Evolutionary conservation across 2,797 vertebrate genomes (phyloP).

Genomic region (Etheostoma nigrum): DNA sequence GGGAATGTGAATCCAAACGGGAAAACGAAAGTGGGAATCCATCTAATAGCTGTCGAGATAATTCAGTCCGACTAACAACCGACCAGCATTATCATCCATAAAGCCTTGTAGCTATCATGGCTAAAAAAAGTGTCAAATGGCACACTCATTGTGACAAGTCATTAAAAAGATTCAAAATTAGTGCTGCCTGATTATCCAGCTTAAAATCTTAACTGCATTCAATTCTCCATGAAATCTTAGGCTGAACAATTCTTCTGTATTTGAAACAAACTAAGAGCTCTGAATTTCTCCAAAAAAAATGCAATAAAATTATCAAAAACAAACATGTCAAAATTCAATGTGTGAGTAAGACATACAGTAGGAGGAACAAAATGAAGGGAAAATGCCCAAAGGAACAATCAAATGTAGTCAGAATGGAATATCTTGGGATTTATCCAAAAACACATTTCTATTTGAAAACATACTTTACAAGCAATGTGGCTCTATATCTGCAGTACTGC

Average conservation of each 20-base stretch:
- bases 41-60: too few species aligned
- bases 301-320: background rate
- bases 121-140: too few species aligned
- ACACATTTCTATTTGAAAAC: constrained; percentile 18
- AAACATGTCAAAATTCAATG: background rate
- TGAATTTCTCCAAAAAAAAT: background rate
- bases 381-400: constrained; percentile 2
- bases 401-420: background rate
- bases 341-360: background rate
- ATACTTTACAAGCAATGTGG: background rate
- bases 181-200: too few species aligned
- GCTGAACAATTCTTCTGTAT: background rate
- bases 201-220: too few species aligned
- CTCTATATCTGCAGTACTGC: background rate
- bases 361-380: background rate
- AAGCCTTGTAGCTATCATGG: too few species aligned
- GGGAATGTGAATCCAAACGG: too few species aligned
- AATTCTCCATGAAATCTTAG: background rate
- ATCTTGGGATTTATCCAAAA: constrained; percentile 6
- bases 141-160: too few species aligned
- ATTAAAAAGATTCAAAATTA: background rate
- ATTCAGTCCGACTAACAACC: too few species aligned
- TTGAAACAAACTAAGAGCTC: background rate
- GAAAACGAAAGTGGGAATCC: too few species aligned
- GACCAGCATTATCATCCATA: too few species aligned